Percentiles rank a stretch among this genome's conserved stretches.
phyloP scores from a whole-genome alignment of 2,113 vertebrate species.

The Tricholaema leucomelas region DNA sequence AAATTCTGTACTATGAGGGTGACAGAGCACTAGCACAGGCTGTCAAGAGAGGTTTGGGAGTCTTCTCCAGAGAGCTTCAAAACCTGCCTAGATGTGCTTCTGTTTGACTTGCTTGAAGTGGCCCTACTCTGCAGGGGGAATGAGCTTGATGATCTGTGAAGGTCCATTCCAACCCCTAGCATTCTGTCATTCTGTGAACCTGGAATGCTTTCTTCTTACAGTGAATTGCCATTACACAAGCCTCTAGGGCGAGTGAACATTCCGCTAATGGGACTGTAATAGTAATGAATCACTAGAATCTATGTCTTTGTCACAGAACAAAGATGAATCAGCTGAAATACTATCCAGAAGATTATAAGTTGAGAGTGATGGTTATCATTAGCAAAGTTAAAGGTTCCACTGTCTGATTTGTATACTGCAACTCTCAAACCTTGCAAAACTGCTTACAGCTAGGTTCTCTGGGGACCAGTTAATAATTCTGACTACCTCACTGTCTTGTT shows the following conservation, averaged over 20 bases:
- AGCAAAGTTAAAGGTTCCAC: constrained; percentile 43
- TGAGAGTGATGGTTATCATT: constrained; percentile 14
- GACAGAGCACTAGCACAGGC: no score
- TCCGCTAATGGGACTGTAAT: not conserved
- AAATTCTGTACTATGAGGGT: no score
- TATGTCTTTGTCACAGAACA: constrained; percentile 39
- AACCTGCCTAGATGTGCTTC: no score
- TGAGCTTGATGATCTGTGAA: no score
- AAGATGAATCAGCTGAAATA: constrained; percentile 55
- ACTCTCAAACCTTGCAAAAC: not conserved
- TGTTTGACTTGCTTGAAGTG: no score
- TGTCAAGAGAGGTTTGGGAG: no score
- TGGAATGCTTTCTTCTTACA: not conserved
- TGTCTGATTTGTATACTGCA: constrained; percentile 38
- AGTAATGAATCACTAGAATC: constrained; percentile 34
- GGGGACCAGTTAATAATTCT: constrained; percentile 28
- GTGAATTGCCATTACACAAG: not conserved
- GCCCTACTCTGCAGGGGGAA: no score
- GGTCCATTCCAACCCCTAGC: no score
- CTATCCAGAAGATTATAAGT: not conserved
- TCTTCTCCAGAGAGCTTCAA: no score
- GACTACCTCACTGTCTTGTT: constrained; percentile 1
- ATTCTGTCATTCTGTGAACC: not conserved
- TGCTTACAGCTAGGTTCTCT: not conserved
- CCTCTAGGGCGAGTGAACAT: not conserved